These are phyloP conservation scores for Tiliacea aurago DNA, from an alignment of 2,888 invertebrate species.

Conservation along the genomic window DNA sequence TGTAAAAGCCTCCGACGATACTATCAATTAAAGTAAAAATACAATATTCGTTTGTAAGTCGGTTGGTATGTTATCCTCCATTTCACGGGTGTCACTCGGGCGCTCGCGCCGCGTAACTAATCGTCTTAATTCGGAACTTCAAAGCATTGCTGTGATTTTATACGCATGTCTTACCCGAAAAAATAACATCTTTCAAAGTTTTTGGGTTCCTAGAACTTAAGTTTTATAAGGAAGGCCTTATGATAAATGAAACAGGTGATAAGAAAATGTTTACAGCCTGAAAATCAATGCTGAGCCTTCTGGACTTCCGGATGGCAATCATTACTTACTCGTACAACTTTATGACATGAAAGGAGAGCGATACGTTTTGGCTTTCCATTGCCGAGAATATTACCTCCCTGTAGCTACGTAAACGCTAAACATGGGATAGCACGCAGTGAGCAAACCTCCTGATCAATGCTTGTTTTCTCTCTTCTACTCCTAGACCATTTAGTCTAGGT, in stretches of 20 bases:
- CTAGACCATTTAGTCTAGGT: background rate
- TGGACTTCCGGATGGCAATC: background rate
- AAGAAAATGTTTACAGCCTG: background rate
- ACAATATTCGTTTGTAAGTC: slow-evolving; percentile 12
- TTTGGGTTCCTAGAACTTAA: slow-evolving; percentile 3
- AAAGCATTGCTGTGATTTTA: slow-evolving; percentile 63
- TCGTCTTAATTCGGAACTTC: slow-evolving; percentile 61
- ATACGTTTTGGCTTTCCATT: background rate
- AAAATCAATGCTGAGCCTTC: background rate
- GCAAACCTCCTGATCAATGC: background rate
- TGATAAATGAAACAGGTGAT: background rate
- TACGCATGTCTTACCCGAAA: slow-evolving; percentile 54
- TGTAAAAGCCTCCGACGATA: background rate
- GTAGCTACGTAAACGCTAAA: background rate
- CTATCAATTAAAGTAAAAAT: slow-evolving; percentile 8
- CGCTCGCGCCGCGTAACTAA: slow-evolving; percentile 59
- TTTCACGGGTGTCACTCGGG: slow-evolving; percentile 72
- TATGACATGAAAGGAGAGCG: background rate
- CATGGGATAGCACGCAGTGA: background rate
- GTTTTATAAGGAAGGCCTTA: background rate
- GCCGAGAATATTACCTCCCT: background rate
- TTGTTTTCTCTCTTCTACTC: background rate
- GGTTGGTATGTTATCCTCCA: slow-evolving; percentile 57
- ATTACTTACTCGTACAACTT: no score
- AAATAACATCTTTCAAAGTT: slow-evolving; percentile 19